A percentile compares a stretch with the other conserved stretches of the same genome.
Conservation (phyloP, 2,797 vertebrate genomes). For the Xenopus petersii region DNA sequence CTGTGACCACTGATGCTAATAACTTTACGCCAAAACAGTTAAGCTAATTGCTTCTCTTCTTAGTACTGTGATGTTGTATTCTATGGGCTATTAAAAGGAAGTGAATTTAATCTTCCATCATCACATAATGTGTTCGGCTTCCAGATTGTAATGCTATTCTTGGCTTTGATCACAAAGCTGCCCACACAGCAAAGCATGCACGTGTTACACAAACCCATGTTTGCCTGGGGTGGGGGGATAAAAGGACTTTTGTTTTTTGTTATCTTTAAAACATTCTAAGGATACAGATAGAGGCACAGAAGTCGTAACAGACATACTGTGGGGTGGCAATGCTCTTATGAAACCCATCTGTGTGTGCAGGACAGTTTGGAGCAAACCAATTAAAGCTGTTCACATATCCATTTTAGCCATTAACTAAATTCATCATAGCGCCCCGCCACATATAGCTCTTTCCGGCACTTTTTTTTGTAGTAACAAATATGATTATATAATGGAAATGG, state of each 20-base stretch:
- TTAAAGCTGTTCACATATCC: too few species aligned
- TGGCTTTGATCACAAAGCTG: constrained; percentile 12
- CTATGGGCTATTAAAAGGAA: constrained; percentile 14
- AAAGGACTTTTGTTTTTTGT: neutral
- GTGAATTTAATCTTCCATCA: constrained; percentile 8
- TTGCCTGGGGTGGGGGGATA: neutral
- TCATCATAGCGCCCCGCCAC: too few species aligned
- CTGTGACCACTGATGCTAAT: neutral
- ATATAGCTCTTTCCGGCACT: too few species aligned
- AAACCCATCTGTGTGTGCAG: too few species aligned
- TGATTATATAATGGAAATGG: too few species aligned
- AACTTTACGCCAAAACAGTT: constrained; percentile 29
- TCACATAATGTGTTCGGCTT: constrained; percentile 2
- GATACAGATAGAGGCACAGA: too few species aligned
- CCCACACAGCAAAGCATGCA: constrained; percentile 28
- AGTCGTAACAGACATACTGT: too few species aligned
- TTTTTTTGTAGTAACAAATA: too few species aligned
- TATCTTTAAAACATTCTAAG: neutral
- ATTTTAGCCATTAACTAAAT: too few species aligned
- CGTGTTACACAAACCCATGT: constrained; percentile 13
- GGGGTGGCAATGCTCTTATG: too few species aligned
- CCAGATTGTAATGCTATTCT: constrained; percentile 23
- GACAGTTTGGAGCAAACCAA: too few species aligned
- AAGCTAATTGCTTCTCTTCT: constrained; percentile 20
- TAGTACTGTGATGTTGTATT: neutral